Percentiles rank a stretch among this genome's conserved stretches.
Evolutionary conservation across 2,888 invertebrate genomes (phyloP).

Genomic region (Timema cristinae): DNA sequence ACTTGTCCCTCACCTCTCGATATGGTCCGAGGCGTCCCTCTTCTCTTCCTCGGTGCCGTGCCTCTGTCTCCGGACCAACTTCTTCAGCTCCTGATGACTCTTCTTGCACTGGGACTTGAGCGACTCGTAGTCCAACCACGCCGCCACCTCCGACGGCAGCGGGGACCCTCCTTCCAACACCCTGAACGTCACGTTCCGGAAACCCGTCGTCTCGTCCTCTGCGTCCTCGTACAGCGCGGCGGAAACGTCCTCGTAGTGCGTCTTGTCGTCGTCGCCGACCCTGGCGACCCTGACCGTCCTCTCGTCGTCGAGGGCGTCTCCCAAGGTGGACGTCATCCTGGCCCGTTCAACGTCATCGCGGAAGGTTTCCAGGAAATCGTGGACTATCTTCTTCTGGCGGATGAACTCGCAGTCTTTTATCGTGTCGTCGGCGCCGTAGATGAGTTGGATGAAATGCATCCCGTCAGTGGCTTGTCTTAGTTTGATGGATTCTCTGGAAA

Average conservation of each 20-base stretch:
- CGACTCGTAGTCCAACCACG: slow-evolving; percentile 57
- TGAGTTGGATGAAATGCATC: slow-evolving; percentile 62
- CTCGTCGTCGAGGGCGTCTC: slow-evolving; percentile 25
- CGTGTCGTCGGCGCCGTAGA: slow-evolving; percentile 57
- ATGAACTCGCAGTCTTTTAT: slow-evolving; percentile 67
- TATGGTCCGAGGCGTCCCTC: slow-evolving; percentile 31
- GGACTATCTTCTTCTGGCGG: slow-evolving; percentile 50
- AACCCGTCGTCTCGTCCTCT: neutral
- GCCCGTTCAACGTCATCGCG: slow-evolving; percentile 51
- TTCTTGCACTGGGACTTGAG: slow-evolving; percentile 54
- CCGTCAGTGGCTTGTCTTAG: slow-evolving; percentile 67
- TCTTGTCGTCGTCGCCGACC: slow-evolving; percentile 7
- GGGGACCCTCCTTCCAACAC: slow-evolving; percentile 49
- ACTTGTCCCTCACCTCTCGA: slow-evolving; percentile 31
- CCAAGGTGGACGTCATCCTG: slow-evolving; percentile 7
- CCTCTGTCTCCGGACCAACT: slow-evolving; percentile 31
- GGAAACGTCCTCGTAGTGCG: slow-evolving; percentile 27
- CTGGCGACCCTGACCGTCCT: too few species aligned
- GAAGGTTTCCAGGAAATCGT: slow-evolving; percentile 57
- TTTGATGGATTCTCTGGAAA: slow-evolving; percentile 53
- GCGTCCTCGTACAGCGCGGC: neutral
- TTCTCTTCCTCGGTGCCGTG: slow-evolving; percentile 31
- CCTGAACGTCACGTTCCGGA: slow-evolving; percentile 52
- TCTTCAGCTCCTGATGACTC: slow-evolving; percentile 42
- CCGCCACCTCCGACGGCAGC: slow-evolving; percentile 50